These are phyloP conservation scores for Philopedon plagiatum DNA, from an alignment of 2,888 invertebrate genomes.

Conservation along the genomic window DNA sequence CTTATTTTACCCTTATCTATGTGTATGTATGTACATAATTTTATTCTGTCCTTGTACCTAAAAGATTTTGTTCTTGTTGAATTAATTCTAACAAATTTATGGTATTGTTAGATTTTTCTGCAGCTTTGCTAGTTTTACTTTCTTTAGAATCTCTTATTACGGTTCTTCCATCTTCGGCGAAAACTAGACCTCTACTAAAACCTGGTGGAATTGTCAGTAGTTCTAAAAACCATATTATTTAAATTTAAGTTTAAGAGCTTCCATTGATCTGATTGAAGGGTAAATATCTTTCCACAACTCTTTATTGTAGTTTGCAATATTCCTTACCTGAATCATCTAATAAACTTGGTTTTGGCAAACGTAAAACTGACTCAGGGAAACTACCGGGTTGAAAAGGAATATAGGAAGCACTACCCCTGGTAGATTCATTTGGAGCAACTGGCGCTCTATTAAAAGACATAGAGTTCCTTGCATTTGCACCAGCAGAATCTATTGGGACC, in stretches of 20 bases:
- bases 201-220: conserved; percentile 76
- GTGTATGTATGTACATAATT: too few relatives aligned
- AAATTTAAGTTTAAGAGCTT: too few relatives aligned
- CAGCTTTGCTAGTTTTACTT: conserved; percentile 13
- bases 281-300: too few relatives aligned
- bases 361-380: conserved; percentile 72
- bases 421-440: conserved; percentile 77
- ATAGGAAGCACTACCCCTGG: conserved; percentile 84
- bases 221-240: conserved; percentile 57
- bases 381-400: conserved; percentile 93
- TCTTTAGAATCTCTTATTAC: conserved; percentile 59
- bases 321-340: conserved; percentile 45
- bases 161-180: conserved; percentile 73
- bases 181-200: conserved; percentile 73
- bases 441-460: conserved; percentile 87
- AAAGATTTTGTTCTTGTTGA: conserved; percentile 74
- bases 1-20: too few relatives aligned
- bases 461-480: conserved; percentile 80
- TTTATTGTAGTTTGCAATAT: too few relatives aligned
- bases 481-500: conserved; percentile 72
- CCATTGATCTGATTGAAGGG: too few relatives aligned
- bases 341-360: conserved; percentile 68
- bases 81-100: conserved; percentile 76
- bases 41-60: conserved; percentile 68
- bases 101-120: conserved; percentile 53